phyloP scores from a whole-genome alignment of 2,113 vertebrate genomes.

The Pteronura brasiliensis region DNA sequence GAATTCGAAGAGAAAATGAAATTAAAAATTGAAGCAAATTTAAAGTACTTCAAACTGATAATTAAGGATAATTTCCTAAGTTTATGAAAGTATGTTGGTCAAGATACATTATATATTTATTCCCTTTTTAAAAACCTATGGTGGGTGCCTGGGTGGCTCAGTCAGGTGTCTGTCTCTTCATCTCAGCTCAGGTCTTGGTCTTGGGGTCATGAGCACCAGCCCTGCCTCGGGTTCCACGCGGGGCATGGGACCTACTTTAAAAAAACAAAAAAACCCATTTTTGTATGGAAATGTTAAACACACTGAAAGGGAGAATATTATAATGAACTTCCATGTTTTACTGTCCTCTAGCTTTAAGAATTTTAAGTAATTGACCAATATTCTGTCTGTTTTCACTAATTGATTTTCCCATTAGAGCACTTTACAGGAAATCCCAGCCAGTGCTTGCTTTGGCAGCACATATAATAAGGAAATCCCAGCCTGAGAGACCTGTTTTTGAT shows the following conservation, averaged over 20 bases:
- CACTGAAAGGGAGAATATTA: not conserved
- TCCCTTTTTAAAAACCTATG: not conserved
- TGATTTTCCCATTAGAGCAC: not conserved
- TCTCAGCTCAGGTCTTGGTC: not conserved
- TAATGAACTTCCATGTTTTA: not conserved
- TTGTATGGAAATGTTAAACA: not conserved
- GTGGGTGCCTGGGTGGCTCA: not conserved
- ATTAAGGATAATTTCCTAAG: not conserved
- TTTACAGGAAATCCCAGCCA: not conserved
- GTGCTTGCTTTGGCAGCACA: not conserved
- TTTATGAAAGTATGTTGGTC: not conserved
- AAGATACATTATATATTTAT: not conserved
- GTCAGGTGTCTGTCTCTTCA: not conserved
- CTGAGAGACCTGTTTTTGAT: not conserved
- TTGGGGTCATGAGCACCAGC: not conserved
- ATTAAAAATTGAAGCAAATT: not conserved
- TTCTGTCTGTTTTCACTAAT: not conserved
- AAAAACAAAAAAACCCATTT: not conserved
- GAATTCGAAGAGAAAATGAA: not conserved
- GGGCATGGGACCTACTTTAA: not conserved
- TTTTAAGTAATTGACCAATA: not conserved
- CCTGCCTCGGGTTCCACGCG: rapidly evolving
- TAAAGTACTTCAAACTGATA: constrained; percentile 8
- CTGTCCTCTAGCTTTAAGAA: not conserved
- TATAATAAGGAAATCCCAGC: not conserved